phyloP scores from a whole-genome alignment of 2,797 vertebrate species.

The Gymnocypris eckloni region DNA sequence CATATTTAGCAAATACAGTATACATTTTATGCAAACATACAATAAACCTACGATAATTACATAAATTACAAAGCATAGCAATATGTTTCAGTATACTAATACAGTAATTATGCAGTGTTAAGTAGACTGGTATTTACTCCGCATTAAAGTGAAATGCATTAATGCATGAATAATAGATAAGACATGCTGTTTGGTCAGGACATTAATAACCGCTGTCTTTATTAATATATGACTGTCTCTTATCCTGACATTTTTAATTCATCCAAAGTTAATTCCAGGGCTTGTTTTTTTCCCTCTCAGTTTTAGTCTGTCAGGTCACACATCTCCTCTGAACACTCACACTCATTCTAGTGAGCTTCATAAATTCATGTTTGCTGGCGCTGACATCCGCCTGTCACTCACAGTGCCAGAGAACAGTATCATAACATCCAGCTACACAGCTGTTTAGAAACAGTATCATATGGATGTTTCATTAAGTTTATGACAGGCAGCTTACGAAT shows the following conservation, averaged over 20 bases:
- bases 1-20: neutral
- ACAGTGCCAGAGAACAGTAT: neutral
- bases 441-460: neutral
- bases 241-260: slow-evolving; percentile 15
- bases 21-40: neutral
- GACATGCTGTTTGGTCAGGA: slow-evolving; percentile 25
- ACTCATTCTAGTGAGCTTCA: slow-evolving; percentile 46
- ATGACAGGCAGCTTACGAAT: neutral
- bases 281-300: slow-evolving; percentile 5
- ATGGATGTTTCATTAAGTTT: neutral
- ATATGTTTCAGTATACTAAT: slow-evolving; percentile 1
- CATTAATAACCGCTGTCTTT: slow-evolving; percentile 1
- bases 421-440: neutral
- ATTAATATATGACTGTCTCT: slow-evolving; percentile 13
- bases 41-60: slow-evolving; percentile 1
- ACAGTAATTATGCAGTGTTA: slow-evolving; percentile 1
- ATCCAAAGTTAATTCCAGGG: slow-evolving; percentile 14
- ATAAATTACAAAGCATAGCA: neutral
- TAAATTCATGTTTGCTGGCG: slow-evolving; percentile 29
- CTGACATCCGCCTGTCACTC: slow-evolving; percentile 8
- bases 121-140: neutral
- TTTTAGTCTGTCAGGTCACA: slow-evolving; percentile 37
- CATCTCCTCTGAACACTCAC: slow-evolving; percentile 33
- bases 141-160: neutral
- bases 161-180: slow-evolving; percentile 13